Evolutionary conservation across 2,888 invertebrate species (phyloP).

Genomic region (Ctena decussata): DNA sequence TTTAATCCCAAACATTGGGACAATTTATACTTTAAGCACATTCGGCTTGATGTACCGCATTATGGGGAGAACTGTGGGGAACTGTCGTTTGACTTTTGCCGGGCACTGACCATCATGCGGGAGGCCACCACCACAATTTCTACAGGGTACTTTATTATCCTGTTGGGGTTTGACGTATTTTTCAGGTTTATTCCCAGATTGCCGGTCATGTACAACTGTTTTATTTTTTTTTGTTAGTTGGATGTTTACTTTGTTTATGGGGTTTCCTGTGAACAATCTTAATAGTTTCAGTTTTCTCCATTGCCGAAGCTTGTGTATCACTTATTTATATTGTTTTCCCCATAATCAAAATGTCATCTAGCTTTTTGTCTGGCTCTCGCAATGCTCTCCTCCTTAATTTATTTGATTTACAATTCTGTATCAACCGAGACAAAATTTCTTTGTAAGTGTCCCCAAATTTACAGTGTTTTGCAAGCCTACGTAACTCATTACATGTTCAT

Average conservation of each 20-base stretch:
- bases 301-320: constrained; percentile 50
- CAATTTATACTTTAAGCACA: no score
- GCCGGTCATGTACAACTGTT: background rate
- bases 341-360: constrained; percentile 19
- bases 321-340: constrained; percentile 50
- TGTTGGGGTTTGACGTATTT: background rate
- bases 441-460: constrained; percentile 44
- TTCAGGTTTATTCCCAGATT: no score
- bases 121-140: constrained; percentile 46
- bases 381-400: constrained; percentile 56
- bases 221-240: background rate
- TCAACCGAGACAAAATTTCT: constrained; percentile 58
- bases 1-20: no score
- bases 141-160: constrained; percentile 7
- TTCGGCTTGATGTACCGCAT: no score
- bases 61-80: no score
- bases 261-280: background rate
- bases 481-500: constrained; percentile 65
- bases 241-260: background rate
- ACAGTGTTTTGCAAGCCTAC: constrained; percentile 55
- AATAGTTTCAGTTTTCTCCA: constrained; percentile 37
- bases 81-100: constrained; percentile 23
- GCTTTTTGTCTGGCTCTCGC: constrained; percentile 27
- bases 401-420: constrained; percentile 64
- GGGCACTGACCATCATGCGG: constrained; percentile 32